Base-by-base conservation (phyloP, 2,888 invertebrate species). In the Erpobdella octoculata region DNA sequence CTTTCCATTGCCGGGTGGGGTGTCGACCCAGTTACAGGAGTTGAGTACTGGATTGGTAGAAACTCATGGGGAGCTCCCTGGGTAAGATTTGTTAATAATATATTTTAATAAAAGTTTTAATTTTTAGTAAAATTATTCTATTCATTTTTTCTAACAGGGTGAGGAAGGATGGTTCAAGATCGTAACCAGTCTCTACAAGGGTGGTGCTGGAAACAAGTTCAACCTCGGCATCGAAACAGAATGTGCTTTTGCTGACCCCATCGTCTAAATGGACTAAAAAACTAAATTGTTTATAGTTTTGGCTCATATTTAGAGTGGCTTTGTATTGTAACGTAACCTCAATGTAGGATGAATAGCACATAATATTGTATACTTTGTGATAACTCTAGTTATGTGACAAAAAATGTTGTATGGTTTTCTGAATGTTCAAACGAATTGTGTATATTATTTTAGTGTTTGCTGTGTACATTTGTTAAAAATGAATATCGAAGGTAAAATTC, bases 1-100 rank as follows among this genome's bases (percentile, higher is more conserved):
- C 80, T 85, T 46, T 84, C 85, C 4, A 82, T 85, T 5, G 83
- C 80, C 68, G 85, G 85, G 58, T 85, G 85, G 85, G 85, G 85
- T 36, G 80, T 82, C 28, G 82, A 84, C 72, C 77, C 80, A 62
- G 78, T 79, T 67, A 78, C 79, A 36, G 83, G 83, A 41, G 78
- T 80, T 8, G 83, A 84, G 74, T 85, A 81, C 77, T 85, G 85
- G 85, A 81, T 85, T 70, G 84, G 80, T 9, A 78, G 85, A 68
- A 85, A 85, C 78, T 83, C 83, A n/a, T 85, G 85, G 85, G 85
- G 85, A 73, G 77, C 79, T 59, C 82, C 83, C 25, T 85, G 84
- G 84, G 85, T 83, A 76, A 75, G 53, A 18, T 25, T 46, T n/a
- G 1, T 46, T n/a, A 46, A 46, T 5, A n/a, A n/a, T n/a, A 46